Evolutionary conservation across 2,888 invertebrate genomes (phyloP), one percentile per base, ranked within the genome.

Genomic region (Micoletzkya japonica): DNA sequence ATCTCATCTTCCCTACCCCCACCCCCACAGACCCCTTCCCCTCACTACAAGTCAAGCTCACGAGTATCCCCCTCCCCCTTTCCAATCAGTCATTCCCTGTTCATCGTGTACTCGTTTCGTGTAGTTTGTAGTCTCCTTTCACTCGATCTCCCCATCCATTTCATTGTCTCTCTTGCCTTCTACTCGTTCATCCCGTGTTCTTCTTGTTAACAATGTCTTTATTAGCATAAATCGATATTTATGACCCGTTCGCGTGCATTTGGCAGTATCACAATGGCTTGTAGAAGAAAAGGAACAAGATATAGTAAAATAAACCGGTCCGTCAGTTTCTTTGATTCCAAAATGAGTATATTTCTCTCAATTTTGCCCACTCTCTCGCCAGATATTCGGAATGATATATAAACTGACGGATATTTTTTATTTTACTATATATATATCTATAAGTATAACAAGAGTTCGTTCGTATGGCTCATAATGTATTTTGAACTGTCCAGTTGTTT

Each of bases 51-150:
- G n/a, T 59, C 32, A 36, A 10, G 28, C 36, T 28, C 24, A 44
- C 44, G 10, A 10, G 44, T 10, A 14, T 36, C 30, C 30, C 56
- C 17, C 26, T 56, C 61, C 7, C 30, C 39, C 37, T 37, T 17
- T 17, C 24, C 39, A 37, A 59, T 59, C 59, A 37, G n/a, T 26
- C 26, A 37, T 36, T 59, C 58, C 4, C 59, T 28, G n/a, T 59
- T 39, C 20, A n/a, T n/a, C n/a, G n/a, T n/a, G n/a, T n/a, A n/a
- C n/a, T n/a, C n/a, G n/a, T n/a, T 30, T 20, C 49, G 39, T 49
- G 61, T 61, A 61, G 61, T 61, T 61, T 61, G 61, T 61, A 24
- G 61, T 61, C 26, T 14, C 17, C 61, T 10, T 44, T 54, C 64
- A 52, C 36, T 64, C 64, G 54, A 50, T 64, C 52, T 64, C 49